Conservation (phyloP, 2,113 vertebrate species). For the Thymallus thymallus region DNA sequence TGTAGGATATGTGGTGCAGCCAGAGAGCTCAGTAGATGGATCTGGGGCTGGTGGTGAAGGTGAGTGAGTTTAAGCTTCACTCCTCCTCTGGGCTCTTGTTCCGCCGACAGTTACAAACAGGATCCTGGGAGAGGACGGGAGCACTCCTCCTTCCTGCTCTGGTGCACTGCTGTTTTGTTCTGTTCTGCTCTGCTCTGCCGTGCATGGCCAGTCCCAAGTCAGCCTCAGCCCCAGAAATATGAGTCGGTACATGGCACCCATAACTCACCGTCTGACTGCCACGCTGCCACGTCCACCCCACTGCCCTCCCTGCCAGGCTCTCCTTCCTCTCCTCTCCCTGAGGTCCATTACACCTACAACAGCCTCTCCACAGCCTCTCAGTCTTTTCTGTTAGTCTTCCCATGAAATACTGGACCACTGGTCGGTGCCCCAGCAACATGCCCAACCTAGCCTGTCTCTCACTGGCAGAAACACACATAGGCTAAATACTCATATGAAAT, state of each 20-base stretch:
- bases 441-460: slow-evolving; percentile 18
- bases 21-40: slow-evolving; percentile 39
- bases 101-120: slow-evolving; percentile 73
- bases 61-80: slow-evolving; percentile 68
- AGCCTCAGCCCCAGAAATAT: slow-evolving; percentile 66
- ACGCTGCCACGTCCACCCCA: slow-evolving; percentile 24
- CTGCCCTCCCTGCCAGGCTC: slow-evolving; percentile 39
- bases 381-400: slow-evolving; percentile 19
- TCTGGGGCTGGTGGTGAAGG: slow-evolving; percentile 66
- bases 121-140: slow-evolving; percentile 52
- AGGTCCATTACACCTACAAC: slow-evolving; percentile 47
- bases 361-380: background rate
- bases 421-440: slow-evolving; percentile 2
- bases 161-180: background rate
- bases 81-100: slow-evolving; percentile 67
- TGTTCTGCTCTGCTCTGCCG: slow-evolving; percentile 54
- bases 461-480: slow-evolving; percentile 41
- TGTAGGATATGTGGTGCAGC: slow-evolving; percentile 44
- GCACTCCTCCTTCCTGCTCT: background rate
- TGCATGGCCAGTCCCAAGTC: slow-evolving; percentile 53
- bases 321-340: slow-evolving; percentile 44
- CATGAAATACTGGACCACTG: slow-evolving; percentile 53
- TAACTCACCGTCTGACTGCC: slow-evolving; percentile 57
- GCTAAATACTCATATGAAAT: background rate
- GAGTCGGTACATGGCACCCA: slow-evolving; percentile 51